phyloP scores from a whole-genome alignment of 2,888 invertebrate species.

The Dilophus febrilis region DNA sequence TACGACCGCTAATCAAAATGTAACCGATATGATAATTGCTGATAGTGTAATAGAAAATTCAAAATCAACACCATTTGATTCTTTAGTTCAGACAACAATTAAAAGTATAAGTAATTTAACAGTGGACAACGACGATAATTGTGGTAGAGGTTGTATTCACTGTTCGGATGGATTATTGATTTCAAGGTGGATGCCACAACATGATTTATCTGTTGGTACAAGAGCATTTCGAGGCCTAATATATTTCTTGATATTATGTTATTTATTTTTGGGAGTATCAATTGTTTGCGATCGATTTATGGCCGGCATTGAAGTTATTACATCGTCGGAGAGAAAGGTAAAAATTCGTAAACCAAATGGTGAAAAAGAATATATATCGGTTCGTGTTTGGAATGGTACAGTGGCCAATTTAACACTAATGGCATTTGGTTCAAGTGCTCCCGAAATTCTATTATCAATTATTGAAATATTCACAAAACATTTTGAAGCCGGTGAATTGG shows the following conservation, averaged over 20 bases:
- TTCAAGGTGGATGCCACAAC: slow-evolving; percentile 76
- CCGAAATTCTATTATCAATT: slow-evolving; percentile 92
- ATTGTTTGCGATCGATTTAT: slow-evolving; percentile 98
- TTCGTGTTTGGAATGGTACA: slow-evolving; percentile 98
- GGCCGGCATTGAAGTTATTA: slow-evolving; percentile 98
- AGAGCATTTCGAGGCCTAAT: slow-evolving; percentile 70
- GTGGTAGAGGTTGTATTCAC: slow-evolving; percentile 10
- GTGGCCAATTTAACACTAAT: slow-evolving; percentile 96
- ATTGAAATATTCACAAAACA: slow-evolving; percentile 94
- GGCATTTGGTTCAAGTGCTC: slow-evolving; percentile 97
- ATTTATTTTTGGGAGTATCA: slow-evolving; percentile 96
- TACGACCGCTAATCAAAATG: too few species aligned
- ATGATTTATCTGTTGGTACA: slow-evolving; percentile 56
- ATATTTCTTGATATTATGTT: slow-evolving; percentile 78
- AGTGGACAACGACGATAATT: slow-evolving; percentile 11
- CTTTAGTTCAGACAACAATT: too few species aligned
- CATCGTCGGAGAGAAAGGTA: slow-evolving; percentile 91
- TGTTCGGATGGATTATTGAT: slow-evolving; percentile 78
- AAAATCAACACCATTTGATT: too few species aligned
- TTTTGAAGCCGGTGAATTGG: slow-evolving; percentile 91
- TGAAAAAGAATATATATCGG: slow-evolving; percentile 72
- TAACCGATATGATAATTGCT: too few species aligned
- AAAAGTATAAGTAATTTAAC: too few species aligned
- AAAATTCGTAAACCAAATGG: slow-evolving; percentile 77
- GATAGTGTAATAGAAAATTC: too few species aligned